phyloP scores from a whole-genome alignment of 2,797 vertebrate species.

The Enteromius viviparus region DNA sequence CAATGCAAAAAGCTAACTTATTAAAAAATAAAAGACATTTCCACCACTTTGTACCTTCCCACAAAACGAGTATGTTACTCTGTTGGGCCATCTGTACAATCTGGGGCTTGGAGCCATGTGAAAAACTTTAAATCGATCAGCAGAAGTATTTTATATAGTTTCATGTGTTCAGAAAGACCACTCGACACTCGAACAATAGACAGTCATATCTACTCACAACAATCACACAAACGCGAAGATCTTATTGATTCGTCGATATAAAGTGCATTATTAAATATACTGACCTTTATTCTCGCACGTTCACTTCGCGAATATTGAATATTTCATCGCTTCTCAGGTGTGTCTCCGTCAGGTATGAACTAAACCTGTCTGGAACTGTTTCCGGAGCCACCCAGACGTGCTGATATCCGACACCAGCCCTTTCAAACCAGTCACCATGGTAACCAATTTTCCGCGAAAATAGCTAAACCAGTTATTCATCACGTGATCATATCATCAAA shows the following conservation, averaged over 20 bases:
- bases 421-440: not conserved
- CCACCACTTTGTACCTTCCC: not conserved
- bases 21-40: not conserved
- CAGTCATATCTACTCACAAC: not conserved
- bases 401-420: constrained; percentile 41
- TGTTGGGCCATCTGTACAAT: not conserved
- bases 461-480: not conserved
- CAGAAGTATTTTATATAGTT: not conserved
- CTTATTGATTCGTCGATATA: not conserved
- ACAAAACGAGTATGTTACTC: not conserved
- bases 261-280: not conserved
- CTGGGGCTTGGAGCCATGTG: not conserved
- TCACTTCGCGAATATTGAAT: not conserved
- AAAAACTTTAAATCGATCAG: not conserved
- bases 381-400: constrained; percentile 31
- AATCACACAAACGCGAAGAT: not conserved
- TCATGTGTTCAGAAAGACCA: not conserved
- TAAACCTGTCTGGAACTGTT: constrained; percentile 17
- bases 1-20: not conserved
- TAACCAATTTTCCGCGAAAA: not conserved
- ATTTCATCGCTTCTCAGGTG: constrained; percentile 1
- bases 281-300: constrained; percentile 19
- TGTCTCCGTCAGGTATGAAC: not conserved
- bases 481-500: not conserved
- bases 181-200: not conserved